Evolutionary conservation across 2,888 invertebrate species (phyloP).

Genomic region (Drosophila meridionalis): DNA sequence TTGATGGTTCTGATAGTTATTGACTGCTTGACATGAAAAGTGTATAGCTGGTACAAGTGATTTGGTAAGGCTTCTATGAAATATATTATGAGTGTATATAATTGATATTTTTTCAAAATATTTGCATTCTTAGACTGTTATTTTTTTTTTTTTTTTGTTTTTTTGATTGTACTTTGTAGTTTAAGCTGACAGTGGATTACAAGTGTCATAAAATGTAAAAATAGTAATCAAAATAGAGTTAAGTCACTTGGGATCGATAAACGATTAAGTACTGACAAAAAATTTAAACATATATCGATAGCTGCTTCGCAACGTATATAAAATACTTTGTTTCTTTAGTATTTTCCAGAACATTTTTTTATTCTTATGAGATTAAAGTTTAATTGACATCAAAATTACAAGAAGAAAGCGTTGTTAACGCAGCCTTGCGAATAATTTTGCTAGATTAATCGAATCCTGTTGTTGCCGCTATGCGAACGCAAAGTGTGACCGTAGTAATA

Average conservation of each 20-base stretch:
- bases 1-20: not conserved
- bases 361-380: not conserved
- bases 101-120: not conserved
- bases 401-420: too few relatives aligned
- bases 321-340: not conserved
- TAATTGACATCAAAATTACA: not conserved
- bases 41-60: not conserved
- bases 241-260: not conserved
- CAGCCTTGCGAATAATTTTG: not conserved
- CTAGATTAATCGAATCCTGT: not conserved
- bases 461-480: not conserved
- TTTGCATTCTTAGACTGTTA: too few relatives aligned
- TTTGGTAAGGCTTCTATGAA: not conserved
- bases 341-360: not conserved
- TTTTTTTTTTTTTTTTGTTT: too few relatives aligned
- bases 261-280: not conserved
- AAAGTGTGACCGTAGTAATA: not conserved
- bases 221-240: not conserved
- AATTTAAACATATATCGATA: not conserved
- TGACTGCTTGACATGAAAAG: not conserved
- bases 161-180: too few relatives aligned
- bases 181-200: too few relatives aligned
- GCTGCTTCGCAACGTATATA: not conserved
- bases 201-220: not conserved
- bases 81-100: not conserved